Base-by-base conservation (phyloP, 53 echinoderm and acorn worm species). In the Stichopus horrens region DNA sequence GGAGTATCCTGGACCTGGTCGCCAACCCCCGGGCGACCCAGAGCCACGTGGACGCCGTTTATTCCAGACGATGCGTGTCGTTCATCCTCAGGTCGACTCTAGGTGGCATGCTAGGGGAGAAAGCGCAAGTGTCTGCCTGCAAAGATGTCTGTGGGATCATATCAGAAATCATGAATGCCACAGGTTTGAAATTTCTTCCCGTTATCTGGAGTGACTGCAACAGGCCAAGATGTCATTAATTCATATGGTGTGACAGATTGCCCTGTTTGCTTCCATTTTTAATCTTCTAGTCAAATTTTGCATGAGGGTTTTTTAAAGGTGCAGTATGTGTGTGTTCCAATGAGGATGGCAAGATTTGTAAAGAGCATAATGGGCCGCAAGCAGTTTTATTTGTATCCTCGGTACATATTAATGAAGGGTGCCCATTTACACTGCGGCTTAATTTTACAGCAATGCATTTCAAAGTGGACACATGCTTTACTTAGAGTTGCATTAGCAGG, bases 61-160 rank as follows among this genome's bases (percentile, higher is more conserved):
- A 97, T 83, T 91, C 95, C 63, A 81, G 97, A 13, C 90, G 96
- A 67, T 97, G 97, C 79, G 95, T 96, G 57, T 92, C 95, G 66
- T 97, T 97, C 83, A 96, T 97, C 91, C 83, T 97, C 19, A 89
- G 94, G 74, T 92, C 94, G 5, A 90, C 96, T 55, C 83, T 97
- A 0, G 97, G 97, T n/a, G 94, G 92, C 74, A 97, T 97, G 97
- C 88, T 95, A 6, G 97, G 97, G 14, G 97, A 97, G 90, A 97
- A 95, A 79, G 97, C 97, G 0, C 97, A 97, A 77, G 94, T 95
- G 73, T 97, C 97, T 56, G 92, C 95, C 74, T 94, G 95, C 37
- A 97, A 95, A 86, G 94, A 94, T 86, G 88, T 97, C 21, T 97
- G 97, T 83, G 86, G 87, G 37, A 91, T 95, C 83, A 97, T 97